A percentile compares a stretch with the other conserved stretches of the same genome.
Conservation (phyloP, 2,113 vertebrate genomes). For the Eptatretus burgeri region DNA sequence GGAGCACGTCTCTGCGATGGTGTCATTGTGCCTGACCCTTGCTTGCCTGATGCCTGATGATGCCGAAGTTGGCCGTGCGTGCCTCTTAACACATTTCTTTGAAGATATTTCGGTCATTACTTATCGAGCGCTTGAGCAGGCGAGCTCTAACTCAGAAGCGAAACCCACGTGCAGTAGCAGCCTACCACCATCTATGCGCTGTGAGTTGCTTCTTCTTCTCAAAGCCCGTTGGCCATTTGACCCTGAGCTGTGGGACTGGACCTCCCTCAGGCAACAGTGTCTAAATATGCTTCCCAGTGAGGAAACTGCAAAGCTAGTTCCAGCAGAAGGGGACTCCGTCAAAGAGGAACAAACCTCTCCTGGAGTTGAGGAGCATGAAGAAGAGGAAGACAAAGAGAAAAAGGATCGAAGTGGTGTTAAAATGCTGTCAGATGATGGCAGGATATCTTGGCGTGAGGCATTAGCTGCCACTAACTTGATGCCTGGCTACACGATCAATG, state of each 20-base stretch:
- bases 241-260: constrained; percentile 99
- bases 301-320: constrained; percentile 12
- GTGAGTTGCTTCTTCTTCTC: constrained; percentile 59
- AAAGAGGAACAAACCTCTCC: constrained; percentile 6
- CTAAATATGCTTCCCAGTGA: constrained; percentile 10
- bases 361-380: constrained; percentile 15
- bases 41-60: constrained; percentile 60
- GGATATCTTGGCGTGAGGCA: constrained; percentile 7
- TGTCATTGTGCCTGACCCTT: constrained; percentile 63
- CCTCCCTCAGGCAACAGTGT: constrained; percentile 13
- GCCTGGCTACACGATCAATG: constrained; percentile 10
- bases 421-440: constrained; percentile 11
- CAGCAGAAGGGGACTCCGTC: constrained; percentile 22
- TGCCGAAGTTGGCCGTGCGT: constrained; percentile 67
- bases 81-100: constrained; percentile 75
- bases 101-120: constrained; percentile 39
- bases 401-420: constrained; percentile 8
- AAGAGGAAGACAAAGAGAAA: constrained; percentile 18
- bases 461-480: constrained; percentile 11
- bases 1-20: constrained; percentile 39
- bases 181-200: constrained; percentile 64
- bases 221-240: constrained; percentile 92
- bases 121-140: constrained; percentile 42
- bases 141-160: constrained; percentile 61
- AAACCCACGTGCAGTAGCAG: constrained; percentile 62